Conservation (phyloP, 30 jellyfish, hydroid and myxozoan genomes). For the Hydractinia echinata region DNA sequence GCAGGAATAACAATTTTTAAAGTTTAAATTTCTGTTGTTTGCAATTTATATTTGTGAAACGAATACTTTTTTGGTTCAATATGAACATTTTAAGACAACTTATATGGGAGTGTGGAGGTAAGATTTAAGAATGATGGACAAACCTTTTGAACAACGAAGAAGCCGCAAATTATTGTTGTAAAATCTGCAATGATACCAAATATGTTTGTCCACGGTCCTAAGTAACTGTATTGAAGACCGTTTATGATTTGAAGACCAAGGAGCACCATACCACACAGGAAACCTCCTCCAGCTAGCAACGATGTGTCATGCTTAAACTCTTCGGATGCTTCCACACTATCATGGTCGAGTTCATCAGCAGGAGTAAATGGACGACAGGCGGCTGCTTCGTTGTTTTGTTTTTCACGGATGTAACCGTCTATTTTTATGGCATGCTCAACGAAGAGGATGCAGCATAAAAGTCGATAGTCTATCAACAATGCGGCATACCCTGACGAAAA, state of each 20-base stretch:
- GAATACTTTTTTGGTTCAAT: too few species aligned
- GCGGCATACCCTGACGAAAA: conserved; percentile 3
- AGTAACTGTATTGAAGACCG: neutral
- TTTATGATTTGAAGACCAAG: neutral
- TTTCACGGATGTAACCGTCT: neutral
- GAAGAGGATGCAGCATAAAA: neutral
- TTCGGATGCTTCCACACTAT: neutral
- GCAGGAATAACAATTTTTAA: too few species aligned
- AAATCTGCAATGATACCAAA: neutral
- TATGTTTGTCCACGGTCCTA: neutral
- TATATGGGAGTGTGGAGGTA: too few species aligned
- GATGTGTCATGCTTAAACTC: neutral
- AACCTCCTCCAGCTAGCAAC: neutral
- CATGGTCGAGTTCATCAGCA: too few species aligned
- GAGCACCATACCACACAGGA: neutral
- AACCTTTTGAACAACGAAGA: neutral
- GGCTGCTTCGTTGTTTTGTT: too few species aligned
- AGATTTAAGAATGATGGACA: too few species aligned
- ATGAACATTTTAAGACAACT: too few species aligned
- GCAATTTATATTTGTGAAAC: too few species aligned
- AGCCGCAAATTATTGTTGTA: neutral
- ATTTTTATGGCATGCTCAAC: conserved; percentile 9
- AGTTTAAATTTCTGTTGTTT: too few species aligned
- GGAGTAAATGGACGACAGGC: too few species aligned
- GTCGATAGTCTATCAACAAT: conserved; percentile 13